phyloP scores from a whole-genome alignment of 2,888 invertebrate species.

The Drosophila sordidula region DNA sequence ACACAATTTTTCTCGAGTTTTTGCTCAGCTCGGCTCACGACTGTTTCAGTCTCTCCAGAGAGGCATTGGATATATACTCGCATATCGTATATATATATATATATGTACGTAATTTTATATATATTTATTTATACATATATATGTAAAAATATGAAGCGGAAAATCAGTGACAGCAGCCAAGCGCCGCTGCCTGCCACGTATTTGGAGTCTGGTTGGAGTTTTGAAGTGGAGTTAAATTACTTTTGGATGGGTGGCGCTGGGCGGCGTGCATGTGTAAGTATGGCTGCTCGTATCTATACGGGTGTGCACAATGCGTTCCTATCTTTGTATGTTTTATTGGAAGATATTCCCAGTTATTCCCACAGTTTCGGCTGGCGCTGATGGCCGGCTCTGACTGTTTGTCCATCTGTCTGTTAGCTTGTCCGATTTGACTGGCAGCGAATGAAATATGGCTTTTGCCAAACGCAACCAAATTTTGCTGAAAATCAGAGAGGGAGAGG shows the following conservation, averaged over 20 bases:
- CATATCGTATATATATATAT: slow-evolving; percentile 11
- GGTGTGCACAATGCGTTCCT: slow-evolving; percentile 32
- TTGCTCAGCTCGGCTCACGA: slow-evolving; percentile 29
- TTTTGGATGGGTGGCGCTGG: slow-evolving; percentile 50
- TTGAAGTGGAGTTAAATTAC: slow-evolving; percentile 80
- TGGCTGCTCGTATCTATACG: slow-evolving; percentile 28
- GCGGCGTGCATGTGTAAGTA: slow-evolving; percentile 12
- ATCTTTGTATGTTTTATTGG: slow-evolving; percentile 64
- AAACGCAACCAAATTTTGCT: slow-evolving; percentile 50
- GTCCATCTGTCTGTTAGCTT: slow-evolving; percentile 76
- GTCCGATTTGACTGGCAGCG: slow-evolving; percentile 79
- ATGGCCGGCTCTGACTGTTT: slow-evolving; percentile 49
- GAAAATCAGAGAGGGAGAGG: slow-evolving; percentile 46
- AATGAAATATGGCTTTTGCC: slow-evolving; percentile 75
- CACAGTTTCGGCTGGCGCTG: slow-evolving; percentile 51
- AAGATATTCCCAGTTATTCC: slow-evolving; percentile 67
- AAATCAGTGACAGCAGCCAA: slow-evolving; percentile 75
- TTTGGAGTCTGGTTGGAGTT: slow-evolving; percentile 60
- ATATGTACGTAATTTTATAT: neutral
- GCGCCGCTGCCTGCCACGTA: slow-evolving; percentile 49
- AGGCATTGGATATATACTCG: slow-evolving; percentile 52
- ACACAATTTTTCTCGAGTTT: slow-evolving; percentile 68
- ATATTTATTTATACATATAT: slow-evolving; percentile 21
- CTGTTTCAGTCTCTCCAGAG: slow-evolving; percentile 56
- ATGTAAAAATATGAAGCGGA: slow-evolving; percentile 75